Evolutionary conservation across 2,113 vertebrate species (phyloP).

Genomic region (Formicarius rufipectus): DNA sequence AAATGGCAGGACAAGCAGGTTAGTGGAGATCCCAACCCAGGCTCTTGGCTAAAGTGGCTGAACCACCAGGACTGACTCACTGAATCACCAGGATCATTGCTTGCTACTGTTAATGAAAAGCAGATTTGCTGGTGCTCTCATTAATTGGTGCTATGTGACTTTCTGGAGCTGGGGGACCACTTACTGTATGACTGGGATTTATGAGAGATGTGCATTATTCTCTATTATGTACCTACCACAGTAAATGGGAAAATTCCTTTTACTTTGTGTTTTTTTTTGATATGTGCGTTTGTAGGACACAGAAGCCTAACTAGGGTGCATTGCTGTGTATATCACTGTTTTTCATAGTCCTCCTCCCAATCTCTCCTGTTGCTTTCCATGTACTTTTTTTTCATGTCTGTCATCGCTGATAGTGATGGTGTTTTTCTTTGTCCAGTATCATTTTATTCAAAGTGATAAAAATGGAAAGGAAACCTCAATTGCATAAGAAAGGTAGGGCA

Average conservation of each 20-base stretch:
- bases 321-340: background rate
- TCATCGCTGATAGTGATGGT: rapidly evolving
- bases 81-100: background rate
- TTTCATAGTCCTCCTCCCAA: background rate
- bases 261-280: background rate
- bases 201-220: background rate
- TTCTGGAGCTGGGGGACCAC: background rate
- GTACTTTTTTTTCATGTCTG: background rate
- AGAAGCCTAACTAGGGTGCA: background rate
- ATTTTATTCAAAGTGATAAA: background rate
- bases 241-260: background rate
- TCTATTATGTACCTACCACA: background rate
- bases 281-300: background rate
- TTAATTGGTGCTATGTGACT: background rate
- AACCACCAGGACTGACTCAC: background rate
- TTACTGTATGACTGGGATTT: background rate
- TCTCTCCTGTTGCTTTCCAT: background rate
- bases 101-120: background rate
- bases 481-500: background rate
- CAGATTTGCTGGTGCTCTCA: background rate
- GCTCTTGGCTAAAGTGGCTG: background rate
- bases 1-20: rapidly evolving
- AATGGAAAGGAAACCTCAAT: background rate
- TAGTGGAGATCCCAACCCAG: background rate
- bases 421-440: background rate